Evolutionary conservation across 2,888 invertebrate species (phyloP).

Genomic region (Elegia similella): DNA sequence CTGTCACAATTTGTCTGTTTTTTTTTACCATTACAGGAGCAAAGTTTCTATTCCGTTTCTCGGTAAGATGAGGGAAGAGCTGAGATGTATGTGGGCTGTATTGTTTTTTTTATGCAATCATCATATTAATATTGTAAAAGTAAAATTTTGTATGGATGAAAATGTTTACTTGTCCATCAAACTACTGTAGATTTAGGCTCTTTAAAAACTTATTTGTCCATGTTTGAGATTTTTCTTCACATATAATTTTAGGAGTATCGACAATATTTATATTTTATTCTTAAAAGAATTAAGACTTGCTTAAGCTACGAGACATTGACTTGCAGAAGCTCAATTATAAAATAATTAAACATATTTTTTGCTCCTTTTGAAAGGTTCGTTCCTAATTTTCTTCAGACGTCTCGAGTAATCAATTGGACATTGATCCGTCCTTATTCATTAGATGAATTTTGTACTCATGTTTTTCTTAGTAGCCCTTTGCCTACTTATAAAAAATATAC

Average conservation of each 20-base stretch:
- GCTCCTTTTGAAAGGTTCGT: conserved; percentile 15
- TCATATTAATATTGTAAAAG: too few species aligned
- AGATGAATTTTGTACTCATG: background rate
- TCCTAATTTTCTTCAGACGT: conserved; percentile 24
- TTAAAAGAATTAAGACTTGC: background rate
- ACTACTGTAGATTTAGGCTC: too few species aligned
- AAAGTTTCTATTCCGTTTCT: conserved; percentile 39
- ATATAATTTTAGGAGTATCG: too few species aligned
- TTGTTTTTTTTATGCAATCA: background rate
- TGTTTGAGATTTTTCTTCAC: too few species aligned
- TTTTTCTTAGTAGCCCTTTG: background rate
- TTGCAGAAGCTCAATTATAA: background rate
- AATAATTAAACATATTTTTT: background rate
- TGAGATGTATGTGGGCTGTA: background rate
- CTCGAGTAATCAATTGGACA: conserved; percentile 25
- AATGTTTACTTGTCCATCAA: too few species aligned
- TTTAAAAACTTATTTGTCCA: too few species aligned
- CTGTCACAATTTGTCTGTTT: conserved; percentile 73
- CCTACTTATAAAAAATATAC: background rate
- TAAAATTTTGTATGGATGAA: too few species aligned
- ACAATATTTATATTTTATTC: too few species aligned
- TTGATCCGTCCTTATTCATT: conserved; percentile 23
- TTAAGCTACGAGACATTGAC: background rate
- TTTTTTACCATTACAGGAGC: conserved; percentile 59
- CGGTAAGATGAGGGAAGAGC: background rate